Evolutionary conservation across 2,113 vertebrate genomes (phyloP).

Genomic region (Aspiorhynchus laticeps): DNA sequence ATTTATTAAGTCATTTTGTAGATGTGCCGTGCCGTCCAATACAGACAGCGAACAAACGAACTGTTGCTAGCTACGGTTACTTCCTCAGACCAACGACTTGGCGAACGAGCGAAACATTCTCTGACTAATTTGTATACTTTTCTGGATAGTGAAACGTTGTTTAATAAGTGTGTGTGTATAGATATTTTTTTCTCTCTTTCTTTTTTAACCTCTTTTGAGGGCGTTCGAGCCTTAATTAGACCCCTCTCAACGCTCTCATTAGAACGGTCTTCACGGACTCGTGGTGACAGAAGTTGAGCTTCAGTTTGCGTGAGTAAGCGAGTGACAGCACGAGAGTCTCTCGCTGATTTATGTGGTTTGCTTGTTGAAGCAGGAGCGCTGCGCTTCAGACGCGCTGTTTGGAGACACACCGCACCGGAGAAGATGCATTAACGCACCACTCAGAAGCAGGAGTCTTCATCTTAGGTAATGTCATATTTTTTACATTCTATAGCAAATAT

Average conservation of each 20-base stretch:
- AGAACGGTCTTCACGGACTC: not conserved
- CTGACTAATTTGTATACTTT: too few species aligned
- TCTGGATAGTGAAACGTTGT: too few species aligned
- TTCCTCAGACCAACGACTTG: too few species aligned
- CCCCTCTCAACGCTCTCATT: not conserved
- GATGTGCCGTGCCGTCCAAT: too few species aligned
- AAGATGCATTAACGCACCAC: not conserved
- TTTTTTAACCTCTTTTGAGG: not conserved
- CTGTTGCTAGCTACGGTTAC: too few species aligned
- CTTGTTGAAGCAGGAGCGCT: not conserved
- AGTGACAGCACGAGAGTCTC: not conserved
- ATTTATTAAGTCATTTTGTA: not conserved
- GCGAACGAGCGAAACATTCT: too few species aligned
- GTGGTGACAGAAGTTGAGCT: not conserved
- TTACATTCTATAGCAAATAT: not conserved
- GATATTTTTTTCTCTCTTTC: too few species aligned
- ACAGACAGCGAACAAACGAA: too few species aligned
- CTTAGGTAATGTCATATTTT: not conserved
- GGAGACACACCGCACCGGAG: not conserved
- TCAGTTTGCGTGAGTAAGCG: not conserved
- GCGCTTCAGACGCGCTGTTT: not conserved
- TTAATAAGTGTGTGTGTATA: too few species aligned
- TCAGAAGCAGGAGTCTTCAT: not conserved
- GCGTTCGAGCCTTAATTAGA: not conserved
- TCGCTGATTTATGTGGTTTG: not conserved